phyloP scores from a whole-genome alignment of 2,113 vertebrate genomes.

The Scomber japonicus region DNA sequence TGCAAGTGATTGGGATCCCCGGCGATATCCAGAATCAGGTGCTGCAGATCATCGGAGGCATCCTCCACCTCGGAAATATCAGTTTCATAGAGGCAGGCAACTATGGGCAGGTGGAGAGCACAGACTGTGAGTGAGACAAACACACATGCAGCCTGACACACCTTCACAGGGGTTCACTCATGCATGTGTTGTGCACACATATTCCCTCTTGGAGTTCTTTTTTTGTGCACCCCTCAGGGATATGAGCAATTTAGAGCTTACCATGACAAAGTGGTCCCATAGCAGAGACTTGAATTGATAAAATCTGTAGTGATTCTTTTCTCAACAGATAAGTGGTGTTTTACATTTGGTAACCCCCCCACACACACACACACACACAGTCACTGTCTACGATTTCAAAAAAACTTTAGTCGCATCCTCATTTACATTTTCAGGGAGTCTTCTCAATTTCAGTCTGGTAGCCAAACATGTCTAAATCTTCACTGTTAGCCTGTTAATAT shows the following conservation, averaged over 20 bases:
- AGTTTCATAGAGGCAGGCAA: slow-evolving; percentile 94
- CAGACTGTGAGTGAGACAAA: slow-evolving; percentile 89
- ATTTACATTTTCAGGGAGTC: not conserved
- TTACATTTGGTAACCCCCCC: not conserved
- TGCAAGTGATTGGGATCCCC: slow-evolving; percentile 94
- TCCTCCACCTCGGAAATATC: slow-evolving; percentile 96
- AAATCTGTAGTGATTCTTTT: slow-evolving; percentile 11
- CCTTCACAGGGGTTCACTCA: slow-evolving; percentile 2
- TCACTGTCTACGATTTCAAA: not conserved
- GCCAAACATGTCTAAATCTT: not conserved
- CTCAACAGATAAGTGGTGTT: slow-evolving; percentile 41
- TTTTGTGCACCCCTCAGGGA: not conserved
- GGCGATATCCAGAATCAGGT: slow-evolving; percentile 87
- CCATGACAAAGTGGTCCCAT: slow-evolving; percentile 22
- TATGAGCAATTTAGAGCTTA: slow-evolving; percentile 33
- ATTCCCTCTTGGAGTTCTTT: slow-evolving; percentile 5
- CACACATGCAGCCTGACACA: not conserved
- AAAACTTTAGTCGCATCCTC: not conserved
- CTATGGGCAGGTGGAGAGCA: slow-evolving; percentile 92
- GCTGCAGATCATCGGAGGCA: slow-evolving; percentile 93
- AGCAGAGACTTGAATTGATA: slow-evolving; percentile 25
- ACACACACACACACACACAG: not conserved
- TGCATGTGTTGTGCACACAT: slow-evolving; percentile 2
- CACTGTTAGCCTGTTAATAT: not conserved
- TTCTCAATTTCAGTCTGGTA: not conserved